Base-by-base conservation (phyloP, 2,113 vertebrate genomes). In the Lycaon pictus region DNA sequence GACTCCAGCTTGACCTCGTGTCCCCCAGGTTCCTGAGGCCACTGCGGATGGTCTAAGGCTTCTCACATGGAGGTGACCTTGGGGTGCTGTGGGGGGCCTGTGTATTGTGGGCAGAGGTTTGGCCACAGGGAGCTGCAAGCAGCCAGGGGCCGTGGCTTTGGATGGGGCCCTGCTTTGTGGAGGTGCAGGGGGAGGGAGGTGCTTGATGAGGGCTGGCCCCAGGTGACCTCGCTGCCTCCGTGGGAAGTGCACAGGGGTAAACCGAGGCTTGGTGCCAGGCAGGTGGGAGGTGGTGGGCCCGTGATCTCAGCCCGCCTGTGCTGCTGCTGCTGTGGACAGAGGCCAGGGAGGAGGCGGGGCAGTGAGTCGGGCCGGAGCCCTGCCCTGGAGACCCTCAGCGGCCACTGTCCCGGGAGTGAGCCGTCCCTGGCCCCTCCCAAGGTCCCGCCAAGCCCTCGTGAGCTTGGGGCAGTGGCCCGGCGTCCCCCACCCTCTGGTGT, bases 191-290 rank as follows among this genome's bases (percentile, higher is more conserved):
- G 25, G 77, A 65, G 63, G 25, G 25, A 43, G 60, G 32, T 1
- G 1, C 11, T 15, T 35, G 60, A 32, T 1, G 62, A 20, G 2
- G 7, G 7, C 25, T 35, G 53, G 29, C 25, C 53, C 55, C 3
- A 20, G 16, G 1, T 23, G 29, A 35, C 35, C n/a, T n/a, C 23
- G 4, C 29, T 5, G 13, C 62, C n/a, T 60, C 37, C 74, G 35
- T 27, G 65, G 17, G 88, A 71, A 53, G 37, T 60, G 7, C 3
- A 0, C 11, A 29, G 15, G 5, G 43, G 87, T 13, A 20, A 19
- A 25, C 53, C 0, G 1, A 67, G 86, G 67, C 69, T 43, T 23
- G 0, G 25, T 4, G 5, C 48, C 69, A 35, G 0, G 0, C 15
- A 20, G 53, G 43, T 65, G 29, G 43, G 25, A 37, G 58, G 7